phyloP scores from a whole-genome alignment of 2,113 vertebrate species.

The Tupaia tana region DNA sequence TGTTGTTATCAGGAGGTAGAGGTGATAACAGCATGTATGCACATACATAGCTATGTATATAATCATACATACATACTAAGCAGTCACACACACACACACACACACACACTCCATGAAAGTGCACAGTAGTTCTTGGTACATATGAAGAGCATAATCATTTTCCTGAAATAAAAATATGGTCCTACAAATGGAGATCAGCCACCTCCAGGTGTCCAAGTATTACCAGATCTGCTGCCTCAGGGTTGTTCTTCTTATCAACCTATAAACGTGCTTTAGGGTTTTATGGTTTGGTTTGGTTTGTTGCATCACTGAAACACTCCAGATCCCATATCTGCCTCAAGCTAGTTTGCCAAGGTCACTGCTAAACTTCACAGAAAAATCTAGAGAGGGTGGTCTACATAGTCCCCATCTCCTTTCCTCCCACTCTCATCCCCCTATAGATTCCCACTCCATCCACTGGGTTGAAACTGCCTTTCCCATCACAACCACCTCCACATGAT shows the following conservation, averaged over 20 bases:
- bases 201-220: background rate
- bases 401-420: too few species aligned
- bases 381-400: background rate
- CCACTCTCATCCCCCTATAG: rapidly evolving
- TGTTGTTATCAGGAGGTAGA: too few species aligned
- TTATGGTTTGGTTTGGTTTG: too few species aligned
- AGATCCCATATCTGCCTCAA: background rate
- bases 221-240: background rate
- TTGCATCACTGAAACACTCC: too few species aligned
- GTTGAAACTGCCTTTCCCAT: background rate
- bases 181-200: background rate
- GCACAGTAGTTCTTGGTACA: background rate
- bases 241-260: background rate
- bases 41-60: too few species aligned
- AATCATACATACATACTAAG: background rate
- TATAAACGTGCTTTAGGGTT: background rate
- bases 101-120: too few species aligned
- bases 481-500: background rate
- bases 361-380: background rate
- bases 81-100: background rate
- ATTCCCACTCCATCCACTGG: background rate
- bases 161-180: background rate
- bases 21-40: too few species aligned
- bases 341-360: background rate
- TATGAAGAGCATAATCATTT: background rate